Evolutionary conservation across 2,113 vertebrate genomes (phyloP), one percentile per base, ranked within the genome.

Genomic region (Euleptes europaea): DNA sequence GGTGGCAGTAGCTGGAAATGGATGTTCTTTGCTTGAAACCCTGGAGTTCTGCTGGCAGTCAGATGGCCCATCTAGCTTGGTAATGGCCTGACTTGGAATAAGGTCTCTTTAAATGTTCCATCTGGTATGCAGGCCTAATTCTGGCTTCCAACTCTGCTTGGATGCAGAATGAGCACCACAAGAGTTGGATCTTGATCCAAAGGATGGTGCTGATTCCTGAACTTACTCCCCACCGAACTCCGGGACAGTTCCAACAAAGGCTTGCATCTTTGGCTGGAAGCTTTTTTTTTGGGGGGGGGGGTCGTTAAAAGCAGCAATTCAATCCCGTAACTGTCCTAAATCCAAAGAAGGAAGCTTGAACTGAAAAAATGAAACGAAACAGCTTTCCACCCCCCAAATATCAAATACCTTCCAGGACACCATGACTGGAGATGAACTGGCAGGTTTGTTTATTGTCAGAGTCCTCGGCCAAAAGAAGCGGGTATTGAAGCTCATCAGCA

Each of bases 201-300:
- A 10, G 3, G 26, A 19, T 78, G 6, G 49, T 0, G n/a, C 3
- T 78, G 1, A 69, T 77, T 67, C 65, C n/a, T 3, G 1, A 44
- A 0, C 28, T 57, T 0, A 0, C 5, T 74, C 82, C 7, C 17
- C n/a, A 1, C 28, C 47, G n/a, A 0, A 0, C 1, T 0, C 17
- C 28, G 78, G 63, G 66, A 13, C 54, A n/a, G 38, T 23, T 19
- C 23, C 81, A 42, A 0, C 0, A 4, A 57, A 38, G 0, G 57
- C 1, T 44, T n/a, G 38, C 10, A 14, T 0, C 89, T 82, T 82
- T 60, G 77, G 42, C 60, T 31, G 15, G 2, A 33, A 72, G 74
- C 17, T 49, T 66, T 63, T 70, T 74, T 14, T 28, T 5, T 5
- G 54, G 21, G 19, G 12, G 21, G 54, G 60, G 60, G 6, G 3